phyloP scores from a whole-genome alignment of 2,113 vertebrate genomes.

The Poeciliopsis retropinna region DNA sequence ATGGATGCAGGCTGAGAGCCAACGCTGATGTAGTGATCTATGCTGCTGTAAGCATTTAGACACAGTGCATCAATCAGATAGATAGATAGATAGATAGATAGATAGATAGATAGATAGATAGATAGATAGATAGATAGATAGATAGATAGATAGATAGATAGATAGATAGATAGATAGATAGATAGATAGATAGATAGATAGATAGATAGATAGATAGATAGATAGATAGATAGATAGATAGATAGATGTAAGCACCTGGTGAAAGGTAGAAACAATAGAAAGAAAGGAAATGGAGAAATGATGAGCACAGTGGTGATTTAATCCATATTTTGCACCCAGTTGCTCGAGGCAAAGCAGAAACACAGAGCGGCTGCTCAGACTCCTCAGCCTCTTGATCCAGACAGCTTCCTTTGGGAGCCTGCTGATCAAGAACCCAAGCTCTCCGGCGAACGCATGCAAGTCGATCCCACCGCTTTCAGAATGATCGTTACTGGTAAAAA shows the following conservation, averaged over 20 bases:
- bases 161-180: no score
- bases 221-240: no score
- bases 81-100: no score
- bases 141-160: no score
- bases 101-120: no score
- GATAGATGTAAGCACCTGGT: neutral
- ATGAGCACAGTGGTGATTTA: constrained; percentile 20
- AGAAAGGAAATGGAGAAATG: constrained; percentile 1
- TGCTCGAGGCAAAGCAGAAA: constrained; percentile 21
- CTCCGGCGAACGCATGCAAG: constrained; percentile 32
- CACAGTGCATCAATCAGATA: neutral
- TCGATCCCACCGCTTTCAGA: constrained; percentile 49
- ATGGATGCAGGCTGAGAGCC: neutral
- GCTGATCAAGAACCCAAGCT: constrained; percentile 38
- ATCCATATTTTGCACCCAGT: constrained; percentile 40
- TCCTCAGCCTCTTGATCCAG: constrained; percentile 25
- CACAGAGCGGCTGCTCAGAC: constrained; percentile 11
- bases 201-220: no score
- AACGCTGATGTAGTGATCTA: neutral
- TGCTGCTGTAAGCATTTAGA: neutral
- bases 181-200: no score
- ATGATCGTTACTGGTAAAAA: constrained; percentile 33
- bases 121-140: no score
- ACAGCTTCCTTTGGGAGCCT: constrained; percentile 16
- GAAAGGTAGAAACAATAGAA: neutral